Base-by-base conservation (phyloP, 2,888 invertebrate species). In the Schizaphis graminum region DNA sequence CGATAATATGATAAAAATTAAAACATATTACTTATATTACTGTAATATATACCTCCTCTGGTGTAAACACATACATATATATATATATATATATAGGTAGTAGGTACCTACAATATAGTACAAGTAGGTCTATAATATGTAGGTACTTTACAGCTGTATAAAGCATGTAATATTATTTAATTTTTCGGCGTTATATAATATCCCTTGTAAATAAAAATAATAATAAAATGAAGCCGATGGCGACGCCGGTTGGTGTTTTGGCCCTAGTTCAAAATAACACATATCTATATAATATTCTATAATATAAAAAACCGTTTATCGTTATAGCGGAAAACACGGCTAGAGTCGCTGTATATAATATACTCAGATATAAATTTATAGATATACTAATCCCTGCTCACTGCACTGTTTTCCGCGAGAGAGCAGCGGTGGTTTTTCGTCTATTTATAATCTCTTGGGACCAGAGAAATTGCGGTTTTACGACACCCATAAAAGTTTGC, bases 401-500 rank as follows among this genome's bases (percentile, higher is more conserved):
- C 92, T 35, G 28, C 49, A 53, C 41, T 84, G 28, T 85, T 91
- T 91, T 89, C 28, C n/a, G 44, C 90, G 49, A 49, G 49, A 49
- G 49, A 47, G 24, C n/a, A 77, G 44, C 77, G 56, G 44, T 24
- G 67, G 88, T 49, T 77, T 77, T 49, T 56, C 44, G 84, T 84
- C 93, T 89, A 93, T 89, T 92, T 92, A 88, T 92, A 92, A 88
- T 92, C 92, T 88, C 88, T n/a, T 24, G 41, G 53, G 92, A 87
- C 49, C 92, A 53, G 88, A 92, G 90, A 86, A 92, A 92, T 94
- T 94, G 93, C 93, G 90, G 93, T 94, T 94, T 94, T 94, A 94
- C 93, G 93, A 94, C 93, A 94, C 41, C 90, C 93, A 94, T 94
- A 94, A 92, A 94, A 94, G 61, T 94, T 90, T 89, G 89, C 86